Percentiles rank a stretch among this genome's conserved stretches.
Evolutionary conservation across 2,888 invertebrate species (phyloP).

Genomic region (Agrypnus murinus): DNA sequence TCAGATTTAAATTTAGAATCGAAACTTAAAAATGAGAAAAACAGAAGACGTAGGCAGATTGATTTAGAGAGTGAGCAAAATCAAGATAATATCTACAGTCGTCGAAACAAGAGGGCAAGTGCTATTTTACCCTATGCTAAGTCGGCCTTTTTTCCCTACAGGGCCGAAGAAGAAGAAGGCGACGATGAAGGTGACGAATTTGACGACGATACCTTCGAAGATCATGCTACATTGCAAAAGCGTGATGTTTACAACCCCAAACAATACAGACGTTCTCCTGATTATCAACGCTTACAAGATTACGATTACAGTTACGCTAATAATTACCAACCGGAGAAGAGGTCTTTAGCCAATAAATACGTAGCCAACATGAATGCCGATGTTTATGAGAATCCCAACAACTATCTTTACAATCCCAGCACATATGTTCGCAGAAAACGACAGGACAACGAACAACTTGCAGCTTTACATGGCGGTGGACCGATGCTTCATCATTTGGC

Average conservation of each 20-base stretch:
- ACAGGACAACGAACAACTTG: constrained; percentile 52
- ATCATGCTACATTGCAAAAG: constrained; percentile 67
- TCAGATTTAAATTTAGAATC: too few relatives aligned
- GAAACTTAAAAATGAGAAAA: too few relatives aligned
- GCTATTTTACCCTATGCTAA: constrained; percentile 68
- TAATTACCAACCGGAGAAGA: constrained; percentile 33
- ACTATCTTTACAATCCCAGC: constrained; percentile 49
- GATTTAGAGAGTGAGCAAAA: neutral
- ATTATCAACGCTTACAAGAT: constrained; percentile 31
- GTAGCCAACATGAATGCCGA: constrained; percentile 52
- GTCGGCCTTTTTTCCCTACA: constrained; percentile 68
- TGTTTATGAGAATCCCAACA: constrained; percentile 52
- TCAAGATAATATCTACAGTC: constrained; percentile 5
- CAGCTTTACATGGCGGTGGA: constrained; percentile 58
- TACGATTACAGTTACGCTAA: constrained; percentile 22
- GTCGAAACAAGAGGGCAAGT: constrained; percentile 65
- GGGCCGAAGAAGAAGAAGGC: constrained; percentile 69
- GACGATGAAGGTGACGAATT: constrained; percentile 73
- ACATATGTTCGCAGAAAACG: constrained; percentile 55
- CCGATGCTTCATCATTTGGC: constrained; percentile 59
- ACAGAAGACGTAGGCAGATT: constrained; percentile 12
- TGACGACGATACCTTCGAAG: constrained; percentile 73
- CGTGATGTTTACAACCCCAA: constrained; percentile 56
- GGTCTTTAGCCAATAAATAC: constrained; percentile 39
- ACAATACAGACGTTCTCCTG: constrained; percentile 14